A percentile compares a stretch with the other conserved stretches of the same genome.
phyloP scores from a whole-genome alignment of 2,888 invertebrate species.

The Poecilobothrus nobilitatus region DNA sequence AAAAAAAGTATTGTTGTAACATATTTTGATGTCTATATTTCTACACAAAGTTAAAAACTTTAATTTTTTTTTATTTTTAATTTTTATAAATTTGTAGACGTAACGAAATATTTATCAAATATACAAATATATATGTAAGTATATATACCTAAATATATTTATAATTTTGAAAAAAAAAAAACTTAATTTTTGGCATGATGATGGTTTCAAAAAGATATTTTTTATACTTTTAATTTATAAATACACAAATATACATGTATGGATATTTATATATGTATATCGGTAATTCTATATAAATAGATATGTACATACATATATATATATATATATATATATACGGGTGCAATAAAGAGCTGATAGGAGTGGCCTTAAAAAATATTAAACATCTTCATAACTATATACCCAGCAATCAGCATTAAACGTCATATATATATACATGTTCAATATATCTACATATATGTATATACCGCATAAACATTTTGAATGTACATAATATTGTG shows the following conservation, averaged over 20 bases:
- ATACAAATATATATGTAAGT: constrained; percentile 1
- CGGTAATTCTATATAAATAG: constrained; percentile 15
- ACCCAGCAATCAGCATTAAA: background rate
- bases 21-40: constrained; percentile 3
- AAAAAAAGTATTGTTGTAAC: background rate
- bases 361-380: background rate
- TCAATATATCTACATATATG: background rate
- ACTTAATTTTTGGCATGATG: background rate
- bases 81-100: background rate
- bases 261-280: background rate
- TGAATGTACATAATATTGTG: no score
- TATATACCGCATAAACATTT: no score
- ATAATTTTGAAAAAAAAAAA: background rate
- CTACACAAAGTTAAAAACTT: background rate
- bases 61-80: background rate
- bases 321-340: background rate
- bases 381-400: background rate
- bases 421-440: background rate
- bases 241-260: background rate
- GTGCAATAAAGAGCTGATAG: background rate
- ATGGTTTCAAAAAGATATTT: constrained; percentile 17
- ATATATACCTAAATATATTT: background rate
- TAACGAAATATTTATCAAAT: constrained; percentile 8
- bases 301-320: constrained; percentile 12
- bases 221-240: background rate